Percentiles rank a stretch among this genome's conserved stretches.
These are phyloP conservation scores for Hycleus cichorii DNA, from an alignment of 1,140 invertebrate species.

Conservation along the genomic window DNA sequence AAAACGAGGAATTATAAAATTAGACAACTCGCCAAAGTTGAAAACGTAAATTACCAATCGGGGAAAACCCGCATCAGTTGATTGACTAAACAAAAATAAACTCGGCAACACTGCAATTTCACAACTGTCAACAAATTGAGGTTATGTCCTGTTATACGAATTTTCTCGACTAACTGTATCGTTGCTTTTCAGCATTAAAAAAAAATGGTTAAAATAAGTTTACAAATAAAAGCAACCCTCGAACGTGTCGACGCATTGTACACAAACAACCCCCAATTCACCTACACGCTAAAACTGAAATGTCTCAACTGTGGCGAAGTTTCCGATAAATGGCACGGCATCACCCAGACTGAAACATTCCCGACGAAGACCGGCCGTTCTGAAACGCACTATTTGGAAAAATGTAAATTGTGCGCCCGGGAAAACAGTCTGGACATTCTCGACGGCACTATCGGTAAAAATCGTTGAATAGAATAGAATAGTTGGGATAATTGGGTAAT, in stretches of 20 bases:
- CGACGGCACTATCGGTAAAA: conserved; percentile 54
- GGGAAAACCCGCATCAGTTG: too few relatives aligned
- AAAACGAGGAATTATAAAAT: too few relatives aligned
- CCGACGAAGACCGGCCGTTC: conserved; percentile 63
- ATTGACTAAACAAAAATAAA: too few relatives aligned
- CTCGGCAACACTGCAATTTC: too few relatives aligned
- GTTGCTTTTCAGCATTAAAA: too few relatives aligned
- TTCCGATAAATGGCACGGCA: conserved; percentile 74
- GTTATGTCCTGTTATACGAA: too few relatives aligned
- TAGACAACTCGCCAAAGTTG: too few relatives aligned
- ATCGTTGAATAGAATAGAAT: not conserved
- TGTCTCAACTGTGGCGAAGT: conserved; percentile 76
- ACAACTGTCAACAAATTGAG: too few relatives aligned
- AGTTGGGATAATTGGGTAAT: not conserved
- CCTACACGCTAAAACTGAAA: conserved; percentile 64
- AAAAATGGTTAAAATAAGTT: conserved; percentile 60
- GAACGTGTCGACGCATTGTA: conserved; percentile 62
- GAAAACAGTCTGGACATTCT: conserved; percentile 76
- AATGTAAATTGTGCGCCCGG: conserved; percentile 83
- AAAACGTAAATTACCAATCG: too few relatives aligned
- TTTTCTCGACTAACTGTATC: too few relatives aligned
- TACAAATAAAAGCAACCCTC: conserved; percentile 58
- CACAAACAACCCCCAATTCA: conserved; percentile 56
- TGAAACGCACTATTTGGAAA: conserved; percentile 69
- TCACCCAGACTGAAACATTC: conserved; percentile 59